Percentiles rank a stretch among this genome's conserved stretches.
Conservation (phyloP, 1,140 invertebrate genomes). For the Rhopalosiphum maidis region DNA sequence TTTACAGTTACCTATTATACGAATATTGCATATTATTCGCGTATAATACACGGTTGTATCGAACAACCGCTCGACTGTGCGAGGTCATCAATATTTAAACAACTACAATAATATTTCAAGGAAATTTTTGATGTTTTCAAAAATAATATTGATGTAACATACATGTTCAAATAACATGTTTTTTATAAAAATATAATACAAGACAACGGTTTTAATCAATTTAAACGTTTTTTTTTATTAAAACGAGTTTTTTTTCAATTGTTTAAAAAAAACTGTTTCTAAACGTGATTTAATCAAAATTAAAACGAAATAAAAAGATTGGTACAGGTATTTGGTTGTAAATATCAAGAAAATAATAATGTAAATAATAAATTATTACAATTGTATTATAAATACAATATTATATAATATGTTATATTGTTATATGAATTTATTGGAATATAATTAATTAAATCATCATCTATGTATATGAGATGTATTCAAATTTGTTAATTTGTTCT, state of each 20-base stretch:
- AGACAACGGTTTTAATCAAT: not conserved
- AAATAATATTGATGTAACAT: not conserved
- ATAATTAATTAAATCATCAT: too few relatives aligned
- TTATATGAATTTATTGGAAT: not conserved
- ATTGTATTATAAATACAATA: too few relatives aligned
- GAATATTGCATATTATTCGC: not conserved
- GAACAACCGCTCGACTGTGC: not conserved
- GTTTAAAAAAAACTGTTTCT: not conserved
- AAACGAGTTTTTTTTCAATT: not conserved
- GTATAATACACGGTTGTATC: not conserved
- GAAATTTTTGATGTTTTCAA: not conserved
- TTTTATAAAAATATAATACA: not conserved
- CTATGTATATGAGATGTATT: not conserved
- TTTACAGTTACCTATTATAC: not conserved
- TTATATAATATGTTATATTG: not conserved
- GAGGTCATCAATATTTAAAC: not conserved
- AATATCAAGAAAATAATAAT: not conserved
- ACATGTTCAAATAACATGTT: too few relatives aligned
- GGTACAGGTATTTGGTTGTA: not conserved
- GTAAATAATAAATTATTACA: too few relatives aligned
- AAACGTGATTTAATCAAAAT: not conserved
- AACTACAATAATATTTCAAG: not conserved
- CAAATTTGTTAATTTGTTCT: not conserved
- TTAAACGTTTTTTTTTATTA: not conserved
- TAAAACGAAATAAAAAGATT: not conserved